Base-by-base conservation (phyloP, 2,888 invertebrate species). In the Cyclophora albipunctata region DNA sequence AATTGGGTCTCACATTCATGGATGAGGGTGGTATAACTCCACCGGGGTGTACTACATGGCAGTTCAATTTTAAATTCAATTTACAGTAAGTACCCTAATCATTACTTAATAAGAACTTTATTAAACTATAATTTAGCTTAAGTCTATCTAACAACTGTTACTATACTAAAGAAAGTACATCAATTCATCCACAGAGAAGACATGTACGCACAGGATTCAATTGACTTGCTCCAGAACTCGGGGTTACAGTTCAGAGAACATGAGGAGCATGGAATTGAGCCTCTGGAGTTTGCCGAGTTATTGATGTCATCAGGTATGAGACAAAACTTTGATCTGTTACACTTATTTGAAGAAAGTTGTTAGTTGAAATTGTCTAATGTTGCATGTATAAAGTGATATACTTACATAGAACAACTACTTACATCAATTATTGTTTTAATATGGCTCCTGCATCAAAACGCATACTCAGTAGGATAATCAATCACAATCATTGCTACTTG, bases 61-160 rank as follows among this genome's bases (percentile, higher is more conserved):
- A 99, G 86, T 99, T 99, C 81, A 99, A 99, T 90, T 99, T 99
- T 82, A 98, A 98, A 89, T 99, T 99, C 75, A 98, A 97, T 82
- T 90, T 99, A 62, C 94, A 95, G 96, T 98, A 91, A 92, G 94
- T 75, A 42, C 20, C 42, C 7, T 7, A 20, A 20, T 20, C 20
- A 20, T 20, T 20, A 20, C 20, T 20, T 20, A 20, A 20, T 20
- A 20, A 20, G 20, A 1, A 20, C 20, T 2, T 20, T 20, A 20
- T 20, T 20, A 20, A 20, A 20, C 20, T 20, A 20, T 20, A 20
- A 20, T 20, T 20, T 20, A 20, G 20, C 20, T 20, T 20, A 20
- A 20, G 20, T 20, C 20, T 20, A 20, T 20, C 20, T 20, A 20
- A 20, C 20, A 20, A 20, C 20, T 20, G 20, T 20, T 20, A 20